Evolutionary conservation across 1,140 invertebrate genomes (phyloP).

Genomic region (Lutraria rhynchaena): DNA sequence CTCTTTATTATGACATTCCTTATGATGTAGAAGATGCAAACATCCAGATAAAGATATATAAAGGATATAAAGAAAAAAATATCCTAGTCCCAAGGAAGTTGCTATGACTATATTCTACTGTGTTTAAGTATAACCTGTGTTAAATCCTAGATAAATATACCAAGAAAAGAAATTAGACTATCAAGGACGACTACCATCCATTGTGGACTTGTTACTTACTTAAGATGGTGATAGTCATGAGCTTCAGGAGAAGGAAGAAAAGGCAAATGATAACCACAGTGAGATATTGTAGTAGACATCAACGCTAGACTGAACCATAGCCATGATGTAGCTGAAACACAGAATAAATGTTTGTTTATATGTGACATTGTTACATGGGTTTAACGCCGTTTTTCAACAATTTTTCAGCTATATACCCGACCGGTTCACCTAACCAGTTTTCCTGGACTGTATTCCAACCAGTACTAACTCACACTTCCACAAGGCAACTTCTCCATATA

Average conservation of each 20-base stretch:
- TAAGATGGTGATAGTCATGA: slow-evolving; percentile 93
- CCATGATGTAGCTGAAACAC: slow-evolving; percentile 87
- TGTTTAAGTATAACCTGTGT: background rate
- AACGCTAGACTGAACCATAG: slow-evolving; percentile 92
- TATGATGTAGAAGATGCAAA: no score
- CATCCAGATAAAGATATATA: no score
- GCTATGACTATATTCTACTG: background rate
- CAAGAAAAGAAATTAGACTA: background rate
- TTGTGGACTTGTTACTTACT: slow-evolving; percentile 89
- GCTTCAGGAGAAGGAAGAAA: slow-evolving; percentile 93
- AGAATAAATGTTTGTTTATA: background rate
- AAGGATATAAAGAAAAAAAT: background rate
- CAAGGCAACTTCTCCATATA: no score
- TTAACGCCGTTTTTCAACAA: background rate
- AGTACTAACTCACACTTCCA: no score
- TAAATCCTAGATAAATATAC: background rate
- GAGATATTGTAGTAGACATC: slow-evolving; percentile 91
- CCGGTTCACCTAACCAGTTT: no score
- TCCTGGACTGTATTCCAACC: no score
- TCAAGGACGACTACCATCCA: background rate
- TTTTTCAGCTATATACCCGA: background rate
- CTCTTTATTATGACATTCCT: no score
- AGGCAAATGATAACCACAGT: slow-evolving; percentile 94
- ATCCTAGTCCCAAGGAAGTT: background rate
- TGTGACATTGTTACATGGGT: no score